These are phyloP conservation scores for Anthoptus insignis DNA, from an alignment of 2,888 invertebrate species.

Conservation along the genomic window DNA sequence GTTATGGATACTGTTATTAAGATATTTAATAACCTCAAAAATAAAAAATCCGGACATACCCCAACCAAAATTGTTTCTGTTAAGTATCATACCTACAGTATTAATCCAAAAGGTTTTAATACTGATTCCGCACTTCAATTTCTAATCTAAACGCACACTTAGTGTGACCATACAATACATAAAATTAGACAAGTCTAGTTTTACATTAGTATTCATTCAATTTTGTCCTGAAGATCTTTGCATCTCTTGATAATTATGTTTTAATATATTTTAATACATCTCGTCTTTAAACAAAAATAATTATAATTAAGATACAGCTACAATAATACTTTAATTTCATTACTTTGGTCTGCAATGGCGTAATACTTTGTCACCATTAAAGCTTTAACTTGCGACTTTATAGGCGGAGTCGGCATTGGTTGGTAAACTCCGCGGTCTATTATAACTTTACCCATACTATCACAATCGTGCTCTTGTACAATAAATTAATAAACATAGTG, in stretches of 20 bases:
- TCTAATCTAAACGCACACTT: constrained; percentile 9
- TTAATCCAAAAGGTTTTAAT: constrained; percentile 1
- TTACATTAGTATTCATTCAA: neutral
- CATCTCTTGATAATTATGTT: neutral
- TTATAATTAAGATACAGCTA: no score
- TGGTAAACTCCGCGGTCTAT: no score
- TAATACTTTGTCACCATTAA: neutral
- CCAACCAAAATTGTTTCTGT: neutral
- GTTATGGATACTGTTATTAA: no score
- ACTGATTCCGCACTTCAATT: constrained; percentile 4
- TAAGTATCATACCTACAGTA: constrained; percentile 2
- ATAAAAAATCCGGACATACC: neutral
- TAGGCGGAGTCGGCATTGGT: neutral
- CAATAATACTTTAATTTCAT: neutral
- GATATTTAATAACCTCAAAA: neutral
- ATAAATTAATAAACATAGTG: no score
- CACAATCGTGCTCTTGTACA: neutral
- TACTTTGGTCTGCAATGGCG: neutral
- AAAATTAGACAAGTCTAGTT: neutral
- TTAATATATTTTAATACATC: neutral
- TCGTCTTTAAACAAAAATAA: neutral
- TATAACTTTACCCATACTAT: neutral
- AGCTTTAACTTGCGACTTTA: neutral
- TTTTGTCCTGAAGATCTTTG: neutral
- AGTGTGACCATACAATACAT: neutral